A percentile compares a stretch with the other conserved stretches of the same genome.
Evolutionary conservation across 2,113 vertebrate genomes (phyloP).

Genomic region (Syrmaticus mikado): DNA sequence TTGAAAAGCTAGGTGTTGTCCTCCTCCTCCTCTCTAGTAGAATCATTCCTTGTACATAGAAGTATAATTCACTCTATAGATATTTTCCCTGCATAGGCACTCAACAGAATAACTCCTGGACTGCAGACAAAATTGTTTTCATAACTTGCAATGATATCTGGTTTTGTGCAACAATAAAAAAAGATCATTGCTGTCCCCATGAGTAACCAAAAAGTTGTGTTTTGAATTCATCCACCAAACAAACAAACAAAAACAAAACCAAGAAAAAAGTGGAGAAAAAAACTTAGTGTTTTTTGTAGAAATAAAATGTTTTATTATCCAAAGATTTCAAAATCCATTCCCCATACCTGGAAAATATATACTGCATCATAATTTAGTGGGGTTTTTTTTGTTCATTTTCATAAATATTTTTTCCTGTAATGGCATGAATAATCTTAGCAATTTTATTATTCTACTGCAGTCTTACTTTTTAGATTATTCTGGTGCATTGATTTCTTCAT

Average conservation of each 20-base stretch:
- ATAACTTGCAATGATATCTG: not conserved
- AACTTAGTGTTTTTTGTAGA: not conserved
- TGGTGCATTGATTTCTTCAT: not conserved
- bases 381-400: not conserved
- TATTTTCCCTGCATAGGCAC: not conserved
- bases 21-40: not conserved
- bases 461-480: not conserved
- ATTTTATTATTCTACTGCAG: not conserved
- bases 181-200: not conserved
- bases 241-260: not conserved
- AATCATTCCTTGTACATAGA: not conserved
- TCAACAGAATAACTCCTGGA: not conserved
- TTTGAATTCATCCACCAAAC: constrained; percentile 26
- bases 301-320: not conserved
- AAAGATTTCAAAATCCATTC: not conserved
- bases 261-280: not conserved
- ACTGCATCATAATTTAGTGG: not conserved
- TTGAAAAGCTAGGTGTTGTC: not conserved
- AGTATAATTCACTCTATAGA: not conserved
- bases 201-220: not conserved
- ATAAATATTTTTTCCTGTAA: not conserved
- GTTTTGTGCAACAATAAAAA: not conserved
- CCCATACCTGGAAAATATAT: not conserved
- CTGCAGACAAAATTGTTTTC: not conserved
- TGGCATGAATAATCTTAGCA: not conserved